Evolutionary conservation across 2,888 invertebrate genomes (phyloP), one percentile per base, ranked within the genome.

Genomic region (Diplolepis rosae): DNA sequence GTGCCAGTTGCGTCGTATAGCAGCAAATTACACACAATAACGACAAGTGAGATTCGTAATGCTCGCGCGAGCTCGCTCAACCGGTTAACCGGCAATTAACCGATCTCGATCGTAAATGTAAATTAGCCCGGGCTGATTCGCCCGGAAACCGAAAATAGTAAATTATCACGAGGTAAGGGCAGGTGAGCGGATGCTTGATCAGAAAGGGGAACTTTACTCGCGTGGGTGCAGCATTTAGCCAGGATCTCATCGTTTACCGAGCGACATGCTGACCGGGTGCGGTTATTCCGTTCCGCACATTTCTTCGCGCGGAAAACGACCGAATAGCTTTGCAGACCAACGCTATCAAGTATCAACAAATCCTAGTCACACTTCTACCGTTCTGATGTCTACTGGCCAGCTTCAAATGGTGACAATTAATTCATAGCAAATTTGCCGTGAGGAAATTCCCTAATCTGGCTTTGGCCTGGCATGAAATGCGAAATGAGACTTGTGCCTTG

Each of bases 41-140:
- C 56, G 70, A 69, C 48, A 24, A 42, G 24, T n/a, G 77, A 77
- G 75, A 78, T 72, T 77, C 80, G 79, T 82, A 83, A 82, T 80
- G 81, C 82, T 61, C 35, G 70, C 72, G 73, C 80, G 81, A 84
- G 83, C 78, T 83, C 86, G 85, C 79, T 85, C 84, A 83, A 87
- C 87, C 88, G 84, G 87, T 88, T 86, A 88, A 88, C 88, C 88
- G 88, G 88, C 88, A 88, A 88, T 88, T 88, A 88, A 83, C 85
- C 85, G 87, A 88, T 88, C 84, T 83, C 82, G 79, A 81, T 83
- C 81, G 85, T 86, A 85, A 86, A 87, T 88, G 87, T 87, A 87
- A 88, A 88, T 88, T 88, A 88, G 84, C 82, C 83, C 74, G 77
- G 68, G 74, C 72, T 77, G 78, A 79, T 77, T 77, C 68, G 73